Evolutionary conservation across 2,113 vertebrate species (phyloP).

Genomic region (Engystomops pustulosus): DNA sequence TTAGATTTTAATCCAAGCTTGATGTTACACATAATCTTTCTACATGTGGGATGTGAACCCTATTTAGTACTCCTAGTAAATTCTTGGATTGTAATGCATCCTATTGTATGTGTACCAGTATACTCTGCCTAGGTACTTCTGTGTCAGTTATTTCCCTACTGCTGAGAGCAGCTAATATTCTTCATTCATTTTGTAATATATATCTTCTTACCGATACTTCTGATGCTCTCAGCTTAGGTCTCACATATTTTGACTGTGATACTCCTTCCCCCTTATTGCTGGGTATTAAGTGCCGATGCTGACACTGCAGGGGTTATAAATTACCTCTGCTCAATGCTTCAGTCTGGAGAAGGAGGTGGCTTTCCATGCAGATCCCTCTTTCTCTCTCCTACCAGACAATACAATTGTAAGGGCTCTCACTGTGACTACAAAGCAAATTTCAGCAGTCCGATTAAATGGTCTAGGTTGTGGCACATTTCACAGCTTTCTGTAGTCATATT

Average conservation of each 20-base stretch:
- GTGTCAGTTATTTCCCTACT: not conserved
- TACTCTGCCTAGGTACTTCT: not conserved
- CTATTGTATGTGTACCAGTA: not conserved
- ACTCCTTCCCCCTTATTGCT: conserved; percentile 22
- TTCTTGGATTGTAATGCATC: not conserved
- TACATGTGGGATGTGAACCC: too few species aligned
- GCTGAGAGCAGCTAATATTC: not conserved
- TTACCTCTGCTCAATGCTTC: conserved; percentile 34
- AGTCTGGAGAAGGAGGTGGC: conserved; percentile 25
- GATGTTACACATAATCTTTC: too few species aligned
- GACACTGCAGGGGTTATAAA: conserved; percentile 55
- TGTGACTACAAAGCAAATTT: not conserved
- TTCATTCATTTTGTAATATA: not conserved
- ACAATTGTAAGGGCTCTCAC: not conserved
- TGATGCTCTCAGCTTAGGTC: not conserved
- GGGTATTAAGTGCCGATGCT: conserved; percentile 31
- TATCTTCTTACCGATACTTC: not conserved
- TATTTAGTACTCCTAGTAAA: too few species aligned
- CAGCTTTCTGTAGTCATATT: not conserved
- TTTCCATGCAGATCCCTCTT: conserved; percentile 32
- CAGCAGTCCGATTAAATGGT: not conserved
- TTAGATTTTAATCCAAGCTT: too few species aligned
- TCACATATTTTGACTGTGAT: conserved; percentile 16
- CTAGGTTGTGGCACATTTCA: not conserved
- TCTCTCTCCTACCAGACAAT: conserved; percentile 2